Conservation (phyloP, 2,113 vertebrate genomes). For the Esox niger region DNA sequence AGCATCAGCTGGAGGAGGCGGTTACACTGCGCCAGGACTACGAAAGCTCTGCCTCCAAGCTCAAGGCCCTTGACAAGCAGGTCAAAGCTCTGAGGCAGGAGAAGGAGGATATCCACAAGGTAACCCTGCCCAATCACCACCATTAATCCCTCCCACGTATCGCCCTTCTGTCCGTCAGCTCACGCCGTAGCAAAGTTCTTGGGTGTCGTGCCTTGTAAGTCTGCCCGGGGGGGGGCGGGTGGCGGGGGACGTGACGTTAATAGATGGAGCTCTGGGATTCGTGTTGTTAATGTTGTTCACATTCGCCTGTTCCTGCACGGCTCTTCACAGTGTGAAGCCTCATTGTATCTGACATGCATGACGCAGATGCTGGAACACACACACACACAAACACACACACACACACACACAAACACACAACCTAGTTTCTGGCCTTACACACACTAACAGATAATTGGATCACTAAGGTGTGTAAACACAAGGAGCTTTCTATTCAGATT, state of each 20-base stretch:
- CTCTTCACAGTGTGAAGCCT: neutral
- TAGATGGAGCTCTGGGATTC: too few species aligned
- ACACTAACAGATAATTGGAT: neutral
- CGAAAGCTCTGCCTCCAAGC: slow-evolving; percentile 82
- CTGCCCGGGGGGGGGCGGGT: too few species aligned
- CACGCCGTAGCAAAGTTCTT: neutral
- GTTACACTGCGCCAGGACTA: slow-evolving; percentile 85
- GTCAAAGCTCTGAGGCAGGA: slow-evolving; percentile 83
- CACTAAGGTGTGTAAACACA: slow-evolving; percentile 20
- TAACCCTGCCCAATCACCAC: slow-evolving; percentile 53
- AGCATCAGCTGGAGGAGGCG: slow-evolving; percentile 87
- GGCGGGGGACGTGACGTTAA: too few species aligned
- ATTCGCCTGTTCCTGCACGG: too few species aligned
- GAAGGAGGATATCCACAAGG: slow-evolving; percentile 94
- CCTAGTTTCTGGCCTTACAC: too few species aligned
- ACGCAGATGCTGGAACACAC: neutral
- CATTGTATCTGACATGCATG: neutral
- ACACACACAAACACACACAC: neutral
- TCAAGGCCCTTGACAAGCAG: slow-evolving; percentile 89
- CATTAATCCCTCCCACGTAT: neutral
- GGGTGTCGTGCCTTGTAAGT: too few species aligned
- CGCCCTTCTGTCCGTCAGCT: neutral
- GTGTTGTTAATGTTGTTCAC: too few species aligned
- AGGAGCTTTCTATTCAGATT: slow-evolving; percentile 23
- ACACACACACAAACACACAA: neutral